Percentiles rank a stretch among this genome's conserved stretches.
Conservation (phyloP, 2,888 invertebrate species). For the Caenorhabditis auriculariae region DNA sequence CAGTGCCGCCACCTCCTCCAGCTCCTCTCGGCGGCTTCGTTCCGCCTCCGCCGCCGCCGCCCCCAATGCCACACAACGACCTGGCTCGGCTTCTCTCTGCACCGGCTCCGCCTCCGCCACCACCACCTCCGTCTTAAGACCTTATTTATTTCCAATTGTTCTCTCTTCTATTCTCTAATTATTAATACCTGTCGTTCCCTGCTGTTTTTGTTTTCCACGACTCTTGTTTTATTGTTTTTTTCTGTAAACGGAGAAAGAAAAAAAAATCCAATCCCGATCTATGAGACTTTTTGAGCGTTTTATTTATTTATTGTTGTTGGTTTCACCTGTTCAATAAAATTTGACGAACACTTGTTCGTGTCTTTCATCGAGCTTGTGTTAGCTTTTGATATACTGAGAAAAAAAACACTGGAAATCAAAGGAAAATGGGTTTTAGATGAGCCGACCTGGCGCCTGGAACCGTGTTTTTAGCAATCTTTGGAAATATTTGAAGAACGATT, state of each 20-base stretch:
- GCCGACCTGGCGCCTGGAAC: slow-evolving; percentile 47
- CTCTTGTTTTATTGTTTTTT: no score
- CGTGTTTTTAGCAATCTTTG: slow-evolving; percentile 39
- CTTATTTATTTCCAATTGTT: background rate
- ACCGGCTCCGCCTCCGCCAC: slow-evolving; percentile 32
- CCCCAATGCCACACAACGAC: slow-evolving; percentile 26
- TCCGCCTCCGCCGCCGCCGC: slow-evolving; percentile 48
- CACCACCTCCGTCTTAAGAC: slow-evolving; percentile 8
- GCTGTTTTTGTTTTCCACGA: background rate
- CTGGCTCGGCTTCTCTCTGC: slow-evolving; percentile 27
- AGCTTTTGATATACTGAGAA: no score
- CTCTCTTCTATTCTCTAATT: background rate
- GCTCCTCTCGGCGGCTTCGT: slow-evolving; percentile 22
- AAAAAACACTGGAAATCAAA: background rate
- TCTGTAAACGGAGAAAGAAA: no score
- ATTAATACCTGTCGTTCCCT: background rate
- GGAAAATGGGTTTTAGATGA: slow-evolving; percentile 24
- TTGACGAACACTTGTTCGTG: no score
- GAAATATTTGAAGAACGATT: slow-evolving; percentile 45
- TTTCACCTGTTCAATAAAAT: no score
- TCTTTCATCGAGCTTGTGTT: no score
- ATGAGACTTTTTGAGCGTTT: no score
- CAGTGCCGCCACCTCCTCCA: slow-evolving; percentile 47
- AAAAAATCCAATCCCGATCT: no score
- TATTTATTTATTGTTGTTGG: no score